Percentiles rank a stretch among this genome's conserved stretches.
Conservation (phyloP, 2,797 vertebrate genomes). For the Pseudochaenichthys georgianus region DNA sequence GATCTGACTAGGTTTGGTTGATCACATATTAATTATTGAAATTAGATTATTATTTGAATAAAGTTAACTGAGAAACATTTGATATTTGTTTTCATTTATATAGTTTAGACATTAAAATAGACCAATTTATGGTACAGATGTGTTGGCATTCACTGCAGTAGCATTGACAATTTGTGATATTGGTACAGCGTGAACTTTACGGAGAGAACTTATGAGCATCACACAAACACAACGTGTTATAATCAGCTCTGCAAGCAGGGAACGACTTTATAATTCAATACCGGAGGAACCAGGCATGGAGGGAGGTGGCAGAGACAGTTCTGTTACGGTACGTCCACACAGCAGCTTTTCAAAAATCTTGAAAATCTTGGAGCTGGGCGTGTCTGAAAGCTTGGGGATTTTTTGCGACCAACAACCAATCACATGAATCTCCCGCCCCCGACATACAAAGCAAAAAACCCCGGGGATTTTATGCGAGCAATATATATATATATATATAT, state of each 20-base stretch:
- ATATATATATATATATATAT: no score
- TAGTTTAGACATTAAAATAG: conserved; percentile 10
- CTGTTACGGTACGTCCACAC: no score
- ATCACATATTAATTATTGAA: neutral
- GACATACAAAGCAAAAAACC: no score
- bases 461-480: no score
- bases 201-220: conserved; percentile 30
- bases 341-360: no score
- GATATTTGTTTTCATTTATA: conserved; percentile 1
- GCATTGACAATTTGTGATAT: conserved; percentile 29
- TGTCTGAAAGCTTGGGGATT: no score
- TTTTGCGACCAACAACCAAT: no score
- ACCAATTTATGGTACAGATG: conserved; percentile 31
- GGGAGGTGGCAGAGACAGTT: no score
- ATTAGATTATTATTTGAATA: neutral
- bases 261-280: conserved; percentile 36
- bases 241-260: conserved; percentile 18
- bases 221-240: conserved; percentile 32
- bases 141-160: neutral
- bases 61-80: conserved; percentile 19
- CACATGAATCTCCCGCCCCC: no score
- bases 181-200: conserved; percentile 14
- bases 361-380: no score
- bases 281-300: no score
- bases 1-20: neutral